Percentiles rank a stretch among this genome's conserved stretches.
Evolutionary conservation across 2,113 vertebrate species (phyloP).

Genomic region (Lynx canadensis): DNA sequence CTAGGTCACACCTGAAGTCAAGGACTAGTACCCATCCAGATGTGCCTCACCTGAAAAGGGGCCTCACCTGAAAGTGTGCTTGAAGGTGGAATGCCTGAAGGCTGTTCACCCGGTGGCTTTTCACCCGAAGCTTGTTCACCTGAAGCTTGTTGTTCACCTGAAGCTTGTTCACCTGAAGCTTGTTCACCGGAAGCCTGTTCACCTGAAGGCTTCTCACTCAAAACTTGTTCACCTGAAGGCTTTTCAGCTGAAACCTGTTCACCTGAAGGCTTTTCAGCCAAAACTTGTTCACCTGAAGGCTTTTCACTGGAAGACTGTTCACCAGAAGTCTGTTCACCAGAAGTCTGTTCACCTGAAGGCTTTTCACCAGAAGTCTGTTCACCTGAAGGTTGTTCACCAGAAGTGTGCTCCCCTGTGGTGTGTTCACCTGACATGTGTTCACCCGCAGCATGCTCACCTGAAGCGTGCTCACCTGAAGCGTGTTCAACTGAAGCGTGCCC

Average conservation of each 20-base stretch:
- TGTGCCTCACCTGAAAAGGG: neutral
- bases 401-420: neutral
- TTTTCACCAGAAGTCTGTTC: neutral
- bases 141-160: neutral
- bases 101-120: neutral
- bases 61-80: conserved; percentile 43
- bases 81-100: neutral
- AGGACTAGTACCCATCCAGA: neutral
- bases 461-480: neutral
- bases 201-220: neutral
- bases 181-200: neutral
- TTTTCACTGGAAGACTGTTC: neutral
- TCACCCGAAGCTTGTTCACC: neutral
- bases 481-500: neutral
- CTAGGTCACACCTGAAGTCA: neutral
- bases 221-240: neutral
- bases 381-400: neutral
- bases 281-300: neutral
- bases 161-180: neutral
- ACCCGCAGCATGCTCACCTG: neutral
- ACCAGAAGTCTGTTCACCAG: neutral
- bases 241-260: neutral
- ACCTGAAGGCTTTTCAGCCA: neutral
- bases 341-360: neutral
- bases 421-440: neutral